Evolutionary conservation across 1,140 invertebrate genomes (phyloP).

Genomic region (Drosophila nannoptera): DNA sequence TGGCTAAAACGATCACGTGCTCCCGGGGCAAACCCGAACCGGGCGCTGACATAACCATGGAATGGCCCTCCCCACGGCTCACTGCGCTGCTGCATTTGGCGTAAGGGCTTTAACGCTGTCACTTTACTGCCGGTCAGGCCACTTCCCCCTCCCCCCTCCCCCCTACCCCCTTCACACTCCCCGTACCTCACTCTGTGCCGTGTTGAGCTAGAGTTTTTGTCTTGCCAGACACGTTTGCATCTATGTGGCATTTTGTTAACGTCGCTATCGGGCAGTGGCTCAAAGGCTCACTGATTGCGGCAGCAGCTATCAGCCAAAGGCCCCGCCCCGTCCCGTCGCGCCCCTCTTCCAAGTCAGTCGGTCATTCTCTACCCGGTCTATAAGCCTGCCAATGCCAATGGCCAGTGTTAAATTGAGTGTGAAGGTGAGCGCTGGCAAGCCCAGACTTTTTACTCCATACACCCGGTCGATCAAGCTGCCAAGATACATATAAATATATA

Average conservation of each 20-base stretch:
- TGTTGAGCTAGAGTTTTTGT: conserved; percentile 10
- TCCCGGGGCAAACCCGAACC: background rate
- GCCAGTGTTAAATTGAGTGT: conserved; percentile 40
- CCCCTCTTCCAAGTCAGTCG: background rate
- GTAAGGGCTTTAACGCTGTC: background rate
- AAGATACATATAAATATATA: background rate
- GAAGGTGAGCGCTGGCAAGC: conserved; percentile 38
- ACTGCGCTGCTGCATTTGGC: background rate
- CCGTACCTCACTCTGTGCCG: background rate
- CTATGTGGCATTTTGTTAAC: conserved; percentile 18
- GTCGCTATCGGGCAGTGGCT: conserved; percentile 31
- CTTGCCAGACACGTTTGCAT: conserved; percentile 44
- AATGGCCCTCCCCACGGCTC: background rate
- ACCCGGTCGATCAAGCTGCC: background rate
- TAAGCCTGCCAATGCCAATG: background rate
- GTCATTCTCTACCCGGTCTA: conserved; percentile 4
- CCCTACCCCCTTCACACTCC: background rate
- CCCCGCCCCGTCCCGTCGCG: background rate
- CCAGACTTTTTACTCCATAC: background rate
- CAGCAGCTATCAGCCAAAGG: conserved; percentile 27
- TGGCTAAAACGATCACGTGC: conserved; percentile 33
- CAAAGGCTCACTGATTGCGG: conserved; percentile 17
- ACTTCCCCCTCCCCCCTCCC: background rate
- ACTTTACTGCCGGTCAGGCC: background rate
- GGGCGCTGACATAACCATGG: conserved; percentile 36